Conservation (phyloP, 1,140 invertebrate genomes). For the Pantala flavescens region DNA sequence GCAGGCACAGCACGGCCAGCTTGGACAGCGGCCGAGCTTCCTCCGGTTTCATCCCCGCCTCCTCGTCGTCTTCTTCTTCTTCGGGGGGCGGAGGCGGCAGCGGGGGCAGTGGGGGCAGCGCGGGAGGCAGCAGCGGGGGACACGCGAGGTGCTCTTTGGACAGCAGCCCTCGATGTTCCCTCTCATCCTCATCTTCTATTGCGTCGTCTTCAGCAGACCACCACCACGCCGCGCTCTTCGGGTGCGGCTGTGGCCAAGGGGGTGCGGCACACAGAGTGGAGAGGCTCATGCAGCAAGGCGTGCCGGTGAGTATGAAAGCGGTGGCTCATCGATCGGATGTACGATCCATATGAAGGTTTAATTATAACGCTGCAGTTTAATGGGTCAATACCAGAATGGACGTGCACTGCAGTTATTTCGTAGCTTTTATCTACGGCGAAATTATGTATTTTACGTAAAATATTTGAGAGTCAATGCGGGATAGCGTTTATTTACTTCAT, state of each 20-base stretch:
- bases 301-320: constrained; percentile 34
- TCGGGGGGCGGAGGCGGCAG: constrained; percentile 22
- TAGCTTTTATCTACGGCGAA: no score
- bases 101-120: constrained; percentile 35
- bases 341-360: no score
- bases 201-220: background rate
- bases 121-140: constrained; percentile 21
- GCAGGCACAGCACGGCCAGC: constrained; percentile 81
- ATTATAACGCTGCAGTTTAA: no score
- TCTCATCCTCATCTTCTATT: constrained; percentile 54
- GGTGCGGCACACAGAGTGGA: constrained; percentile 42
- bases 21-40: constrained; percentile 86
- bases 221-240: background rate
- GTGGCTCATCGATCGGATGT: no score
- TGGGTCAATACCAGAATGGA: no score
- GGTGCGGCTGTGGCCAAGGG: constrained; percentile 49
- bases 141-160: constrained; percentile 10
- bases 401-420: no score
- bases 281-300: constrained; percentile 50
- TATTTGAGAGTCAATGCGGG: no score
- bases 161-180: constrained; percentile 36
- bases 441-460: no score
- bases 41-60: constrained; percentile 50
- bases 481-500: no score
- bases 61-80: constrained; percentile 24